Evolutionary conservation across 1,140 invertebrate species (phyloP), one percentile per base, ranked within the genome.

Genomic region (Hirudo medicinalis): DNA sequence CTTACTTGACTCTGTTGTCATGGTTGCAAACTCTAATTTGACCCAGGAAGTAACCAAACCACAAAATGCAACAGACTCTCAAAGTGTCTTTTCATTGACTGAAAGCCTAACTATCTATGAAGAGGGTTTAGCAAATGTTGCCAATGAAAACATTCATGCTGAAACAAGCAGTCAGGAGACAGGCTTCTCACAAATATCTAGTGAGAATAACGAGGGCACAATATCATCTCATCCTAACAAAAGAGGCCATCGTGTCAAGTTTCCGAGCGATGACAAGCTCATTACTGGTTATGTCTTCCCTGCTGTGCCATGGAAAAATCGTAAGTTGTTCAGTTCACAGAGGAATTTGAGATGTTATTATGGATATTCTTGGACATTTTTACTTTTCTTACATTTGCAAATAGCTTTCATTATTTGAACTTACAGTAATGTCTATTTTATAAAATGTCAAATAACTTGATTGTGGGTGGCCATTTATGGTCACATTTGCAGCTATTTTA

Each of bases 261-360:
- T 63, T 63, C 57, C 57, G 8, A 63, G 29, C 19, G 57, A 63
- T 15, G 57, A 63, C 29, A 32, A 63, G 57, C 29, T 63, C 22
- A 32, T 63, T 32, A 63, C 57, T 19, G 57, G 57, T 20, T 63
- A 63, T 32, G 29, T 63, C 11, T 32, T 25, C 8, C 57, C 57
- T 63, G 57, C 9, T 22, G 57, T 63, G 57, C 57, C 57, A n/a
- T 63, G 57, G 57, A 63, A 63, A 63, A 63, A 32, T 63, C 22
- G 57, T 63, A 25, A 63, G 57, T 32, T 63, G 2, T 11, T 63
- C n/a, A n/a, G n/a, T 63, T 49, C 13, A 49, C 43, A 49, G 15
- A 2, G 1, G 43, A 49, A 49, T 49, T 49, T 49, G 3, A 49
- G 11, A 49, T 49, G 15, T 49, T 49, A 36, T 36, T 36, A 36